These are phyloP conservation scores for Actinemys pallida DNA, from an alignment of 2,113 vertebrate species.

Conservation along the genomic window DNA sequence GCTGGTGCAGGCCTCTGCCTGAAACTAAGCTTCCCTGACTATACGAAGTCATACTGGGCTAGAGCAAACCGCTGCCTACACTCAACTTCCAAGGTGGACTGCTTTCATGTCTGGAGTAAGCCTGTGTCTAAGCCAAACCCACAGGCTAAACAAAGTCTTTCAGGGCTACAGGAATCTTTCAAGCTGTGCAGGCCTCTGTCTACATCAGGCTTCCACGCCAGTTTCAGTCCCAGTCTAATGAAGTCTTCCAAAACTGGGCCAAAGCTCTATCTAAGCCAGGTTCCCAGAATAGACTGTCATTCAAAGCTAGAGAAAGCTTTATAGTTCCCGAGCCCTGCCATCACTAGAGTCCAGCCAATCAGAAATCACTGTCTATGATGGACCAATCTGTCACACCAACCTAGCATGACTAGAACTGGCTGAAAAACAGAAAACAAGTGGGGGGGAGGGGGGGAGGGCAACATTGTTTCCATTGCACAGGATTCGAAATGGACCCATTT, in stretches of 20 bases:
- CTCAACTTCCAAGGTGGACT: neutral
- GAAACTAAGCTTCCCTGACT: conserved; percentile 2
- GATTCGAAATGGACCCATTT: too few relatives aligned
- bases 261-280: neutral
- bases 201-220: neutral
- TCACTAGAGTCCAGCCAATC: neutral
- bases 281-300: neutral
- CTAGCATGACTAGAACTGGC: neutral
- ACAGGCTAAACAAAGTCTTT: conserved; percentile 57
- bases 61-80: neutral
- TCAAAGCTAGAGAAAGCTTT: neutral
- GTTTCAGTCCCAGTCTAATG: conserved; percentile 1
- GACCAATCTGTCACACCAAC: neutral
- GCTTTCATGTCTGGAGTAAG: neutral
- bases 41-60: neutral
- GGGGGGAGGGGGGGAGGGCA: too few relatives aligned
- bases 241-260: conserved; percentile 28
- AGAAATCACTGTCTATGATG: fast-evolving
- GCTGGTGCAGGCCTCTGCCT: neutral
- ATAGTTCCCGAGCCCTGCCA: conserved; percentile 4
- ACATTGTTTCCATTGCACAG: too few relatives aligned
- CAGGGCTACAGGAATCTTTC: conserved; percentile 48
- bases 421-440: neutral
- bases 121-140: conserved; percentile 52
- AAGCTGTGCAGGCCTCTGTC: neutral